Evolutionary conservation across 2,113 vertebrate genomes (phyloP), one percentile per base, ranked within the genome.

Genomic region (Vireo altiloquus): DNA sequence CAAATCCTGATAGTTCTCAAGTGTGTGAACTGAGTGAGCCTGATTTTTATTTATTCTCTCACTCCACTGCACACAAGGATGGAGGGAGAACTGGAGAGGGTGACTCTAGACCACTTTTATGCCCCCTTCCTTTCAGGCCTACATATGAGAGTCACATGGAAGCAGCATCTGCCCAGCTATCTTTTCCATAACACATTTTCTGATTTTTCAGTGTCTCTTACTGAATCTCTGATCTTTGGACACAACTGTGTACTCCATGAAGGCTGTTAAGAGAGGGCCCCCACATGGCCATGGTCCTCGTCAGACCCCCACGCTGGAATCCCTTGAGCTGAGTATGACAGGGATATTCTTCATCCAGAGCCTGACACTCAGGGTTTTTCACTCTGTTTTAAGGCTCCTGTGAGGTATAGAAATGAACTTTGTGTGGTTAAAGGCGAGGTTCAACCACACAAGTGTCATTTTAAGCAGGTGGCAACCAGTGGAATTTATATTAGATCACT

Each of bases 241-340:
- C 15, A 39, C 40, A 49, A 10, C 6, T 15, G 2, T 68, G 5
- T 37, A 37, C 75, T 78, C 33, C 23, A 63, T 1, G 2, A 49
- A 31, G 10, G 11, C n/a, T n/a, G n/a, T n/a, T 22, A 68, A 42
- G 1, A 76, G 8, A 82, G 6, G 13, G 7, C 35, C 4, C 12
- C 28, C 27, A 56, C 6, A 3, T 5, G 7, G 24, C 16, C 21
- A 9, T 11, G 6, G 19, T 40, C 9, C 10, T 1, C 3, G 28
- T 50, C 52, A 53, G 12, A 13, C 2, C 2, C 6, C 3, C 5
- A 7, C 0, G 1, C 0, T 59, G 42, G 50, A 82, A 30, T 40
- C 1, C 60, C 22, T n/a, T 20, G 8, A 82, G 10, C 21, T 44
- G 15, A 1, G 5, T 6, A 6, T 47, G 30, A 53, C 19, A 87